Base-by-base conservation (phyloP, 1,140 invertebrate species). In the Limonius californicus region DNA sequence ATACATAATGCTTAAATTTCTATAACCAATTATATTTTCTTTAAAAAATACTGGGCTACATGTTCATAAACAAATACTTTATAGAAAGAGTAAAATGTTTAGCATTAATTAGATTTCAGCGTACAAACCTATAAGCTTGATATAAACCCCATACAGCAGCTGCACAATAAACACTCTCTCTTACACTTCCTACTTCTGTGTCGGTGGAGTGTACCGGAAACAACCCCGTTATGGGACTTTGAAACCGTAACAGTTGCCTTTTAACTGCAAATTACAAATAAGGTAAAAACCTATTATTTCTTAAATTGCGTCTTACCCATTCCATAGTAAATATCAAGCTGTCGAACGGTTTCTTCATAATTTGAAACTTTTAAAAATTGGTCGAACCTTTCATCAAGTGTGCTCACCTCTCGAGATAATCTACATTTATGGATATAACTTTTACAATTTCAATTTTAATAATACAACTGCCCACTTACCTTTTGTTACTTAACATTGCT, bases 111-210 rank as follows among this genome's bases (percentile, higher is more conserved):
- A n/a, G n/a, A n/a, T n/a, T n/a, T n/a, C n/a, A n/a, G n/a, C n/a
- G n/a, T n/a, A 70, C 79, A 27, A 27, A 94, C 91, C 92, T 89
- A 77, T 99, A 99, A 2, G 95, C 93, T 80, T 98, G 95, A 79
- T 96, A 92, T 16, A 98, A 80, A 68, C 94, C 92, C 97, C 97
- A 99, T 47, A 97, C 85, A 15, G 95, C 90, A 30, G 92, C 85
- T 39, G 95, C 94, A 85, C 95, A 98, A 78, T 98, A 99, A 69
- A 98, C 89, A 79, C 92, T 97, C 70, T 98, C 96, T 70, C 95
- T 82, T 0, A 98, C 88, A 79, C 94, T 94, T 20, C 89, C 94
- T 61, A 94, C 84, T 67, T 79, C 79, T 63, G 80, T 83, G 67
- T 96, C 90, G 66, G 82, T 87, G 27, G 94, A 95, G 70, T 93